These are phyloP conservation scores for Phenacoccus solenopsis DNA, from an alignment of 1,140 invertebrate genomes.

Conservation along the genomic window DNA sequence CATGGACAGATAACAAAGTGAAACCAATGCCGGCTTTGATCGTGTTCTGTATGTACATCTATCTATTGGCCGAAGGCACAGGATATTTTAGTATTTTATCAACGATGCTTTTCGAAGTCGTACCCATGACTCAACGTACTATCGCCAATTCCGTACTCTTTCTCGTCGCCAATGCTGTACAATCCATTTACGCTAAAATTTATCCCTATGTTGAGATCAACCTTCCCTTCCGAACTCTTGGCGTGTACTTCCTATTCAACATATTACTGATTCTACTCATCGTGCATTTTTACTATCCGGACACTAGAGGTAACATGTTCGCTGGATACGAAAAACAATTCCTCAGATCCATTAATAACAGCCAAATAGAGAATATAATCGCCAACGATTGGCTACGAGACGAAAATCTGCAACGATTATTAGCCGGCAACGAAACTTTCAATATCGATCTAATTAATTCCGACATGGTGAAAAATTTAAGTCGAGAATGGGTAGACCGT, in stretches of 20 bases:
- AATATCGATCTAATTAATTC: neutral
- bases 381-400: neutral
- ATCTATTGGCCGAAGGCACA: neutral
- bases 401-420: neutral
- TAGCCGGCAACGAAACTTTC: neutral
- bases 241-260: neutral
- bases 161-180: neutral
- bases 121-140: neutral
- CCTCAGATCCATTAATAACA: neutral
- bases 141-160: neutral
- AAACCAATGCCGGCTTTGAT: neutral
- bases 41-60: neutral
- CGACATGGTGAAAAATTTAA: neutral
- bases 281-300: neutral
- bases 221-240: neutral
- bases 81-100: neutral
- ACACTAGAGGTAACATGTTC: neutral
- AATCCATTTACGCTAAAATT: neutral
- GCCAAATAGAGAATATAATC: neutral
- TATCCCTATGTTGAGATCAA: neutral
- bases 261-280: neutral
- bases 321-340: neutral
- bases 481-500: neutral
- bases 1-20: neutral
- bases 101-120: neutral